Evolutionary conservation across 2,113 vertebrate genomes (phyloP).

Genomic region (Capricornis sumatraensis): DNA sequence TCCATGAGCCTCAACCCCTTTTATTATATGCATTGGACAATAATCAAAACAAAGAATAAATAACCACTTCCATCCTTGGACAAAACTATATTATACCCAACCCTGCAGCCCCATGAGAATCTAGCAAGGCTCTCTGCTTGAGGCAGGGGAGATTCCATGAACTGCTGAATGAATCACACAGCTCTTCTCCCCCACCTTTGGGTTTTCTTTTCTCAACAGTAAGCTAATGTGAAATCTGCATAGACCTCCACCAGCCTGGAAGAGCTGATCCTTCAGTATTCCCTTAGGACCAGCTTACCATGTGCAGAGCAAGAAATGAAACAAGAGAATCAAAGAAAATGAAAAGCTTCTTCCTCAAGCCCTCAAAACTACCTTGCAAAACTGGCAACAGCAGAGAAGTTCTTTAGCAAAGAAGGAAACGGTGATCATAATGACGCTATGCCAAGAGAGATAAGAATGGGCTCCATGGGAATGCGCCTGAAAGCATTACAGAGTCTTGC

Average conservation of each 20-base stretch:
- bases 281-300: neutral
- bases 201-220: neutral
- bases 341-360: neutral
- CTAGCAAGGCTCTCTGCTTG: neutral
- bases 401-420: constrained; percentile 19
- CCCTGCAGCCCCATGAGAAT: neutral
- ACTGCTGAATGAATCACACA: constrained; percentile 12
- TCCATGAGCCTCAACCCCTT: neutral
- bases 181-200: neutral
- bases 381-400: neutral
- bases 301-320: neutral
- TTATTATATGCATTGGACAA: neutral
- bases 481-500: neutral
- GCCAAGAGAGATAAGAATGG: neutral
- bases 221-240: neutral
- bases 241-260: neutral
- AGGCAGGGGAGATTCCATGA: neutral
- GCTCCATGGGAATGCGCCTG: neutral
- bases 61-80: neutral
- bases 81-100: neutral
- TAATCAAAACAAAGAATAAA: constrained; percentile 10
- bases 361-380: neutral
- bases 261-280: neutral
- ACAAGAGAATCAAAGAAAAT: neutral
- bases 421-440: neutral